Base-by-base conservation (phyloP, 2,113 vertebrate genomes). In the Panthera tigris region DNA sequence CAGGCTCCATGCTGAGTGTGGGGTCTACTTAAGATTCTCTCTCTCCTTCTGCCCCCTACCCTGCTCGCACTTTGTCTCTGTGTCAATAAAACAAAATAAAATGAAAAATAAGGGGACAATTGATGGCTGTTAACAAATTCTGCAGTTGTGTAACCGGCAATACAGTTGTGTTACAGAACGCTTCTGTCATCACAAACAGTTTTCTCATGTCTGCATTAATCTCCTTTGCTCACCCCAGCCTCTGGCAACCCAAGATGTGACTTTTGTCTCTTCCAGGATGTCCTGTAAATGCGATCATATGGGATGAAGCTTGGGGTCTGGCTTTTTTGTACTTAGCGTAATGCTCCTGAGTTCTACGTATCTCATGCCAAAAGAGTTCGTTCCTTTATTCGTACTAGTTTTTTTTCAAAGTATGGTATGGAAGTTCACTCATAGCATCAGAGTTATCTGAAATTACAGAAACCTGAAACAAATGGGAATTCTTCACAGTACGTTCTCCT, bases 391-490 rank as follows among this genome's bases (percentile, higher is more conserved):
- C 29, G 5, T 7, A 39, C 3, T 23, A 19, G 18, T 66, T 9
- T 25, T 45, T 12, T 45, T 12, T 48, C n/a, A 36, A 45, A 48
- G 14, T 39, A 48, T 19, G 31, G 33, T n/a, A 21, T 2, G 18
- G 25, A 14, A 3, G 12, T 50, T 90, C n/a, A 31, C 1, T 18
- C 16, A 61, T 15, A 1, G 50, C 8, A 0, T 1, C 18, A n/a
- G 69, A 52, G 7, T 15, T 19, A 19, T 8, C 33, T 52, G 50
- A 52, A 74, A 31, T 36, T 13, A 65, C 13, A 0, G 16, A 55
- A 11, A 19, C 52, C 65, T 15, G 10, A 21, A n/a, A 19, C 89
- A 10, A 13, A 31, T 27, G 50, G 33, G 23, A 45, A n/a, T 65
- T 15, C 21, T 16, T 39, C n/a, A 41, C 31, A 1, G n/a, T 8